These are phyloP conservation scores for Drosophila santomea DNA, from an alignment of 1,140 invertebrate genomes.

Conservation along the genomic window DNA sequence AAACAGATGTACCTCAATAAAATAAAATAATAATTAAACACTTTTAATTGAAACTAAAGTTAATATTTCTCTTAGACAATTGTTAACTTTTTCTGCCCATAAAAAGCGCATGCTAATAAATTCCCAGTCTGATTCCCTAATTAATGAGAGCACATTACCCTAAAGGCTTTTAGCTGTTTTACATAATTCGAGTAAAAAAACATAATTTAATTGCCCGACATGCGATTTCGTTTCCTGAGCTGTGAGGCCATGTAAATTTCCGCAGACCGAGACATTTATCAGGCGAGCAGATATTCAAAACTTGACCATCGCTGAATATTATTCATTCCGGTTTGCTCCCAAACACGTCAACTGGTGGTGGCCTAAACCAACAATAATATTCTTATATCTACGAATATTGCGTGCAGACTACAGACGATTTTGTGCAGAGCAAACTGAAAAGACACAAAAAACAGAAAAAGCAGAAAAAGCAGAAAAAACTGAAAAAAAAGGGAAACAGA, in stretches of 20 bases:
- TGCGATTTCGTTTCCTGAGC: constrained; percentile 66
- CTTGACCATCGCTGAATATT: constrained; percentile 48
- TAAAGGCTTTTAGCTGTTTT: constrained; percentile 18
- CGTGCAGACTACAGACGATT: constrained; percentile 71
- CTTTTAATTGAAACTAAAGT: too few relatives aligned
- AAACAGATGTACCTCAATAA: too few relatives aligned
- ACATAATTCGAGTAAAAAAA: constrained; percentile 28
- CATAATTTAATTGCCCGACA: constrained; percentile 40
- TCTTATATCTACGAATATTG: constrained; percentile 46
- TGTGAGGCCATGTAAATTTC: constrained; percentile 62
- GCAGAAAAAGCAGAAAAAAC: constrained; percentile 5
- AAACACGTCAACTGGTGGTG: constrained; percentile 26
- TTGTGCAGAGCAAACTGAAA: constrained; percentile 30
- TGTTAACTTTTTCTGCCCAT: background rate
- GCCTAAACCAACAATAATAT: constrained; percentile 56
- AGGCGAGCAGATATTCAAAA: constrained; percentile 64
- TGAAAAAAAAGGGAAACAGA: constrained; percentile 57
- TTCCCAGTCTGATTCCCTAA: constrained; percentile 10
- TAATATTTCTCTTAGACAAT: too few relatives aligned
- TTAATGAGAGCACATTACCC: constrained; percentile 14
- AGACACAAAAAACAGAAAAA: constrained; percentile 7
- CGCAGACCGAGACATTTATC: constrained; percentile 65
- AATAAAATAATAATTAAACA: too few relatives aligned
- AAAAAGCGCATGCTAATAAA: background rate
- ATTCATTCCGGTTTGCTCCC: constrained; percentile 40